Conservation (phyloP, 2,888 invertebrate species). For the Chirona hameri region DNA sequence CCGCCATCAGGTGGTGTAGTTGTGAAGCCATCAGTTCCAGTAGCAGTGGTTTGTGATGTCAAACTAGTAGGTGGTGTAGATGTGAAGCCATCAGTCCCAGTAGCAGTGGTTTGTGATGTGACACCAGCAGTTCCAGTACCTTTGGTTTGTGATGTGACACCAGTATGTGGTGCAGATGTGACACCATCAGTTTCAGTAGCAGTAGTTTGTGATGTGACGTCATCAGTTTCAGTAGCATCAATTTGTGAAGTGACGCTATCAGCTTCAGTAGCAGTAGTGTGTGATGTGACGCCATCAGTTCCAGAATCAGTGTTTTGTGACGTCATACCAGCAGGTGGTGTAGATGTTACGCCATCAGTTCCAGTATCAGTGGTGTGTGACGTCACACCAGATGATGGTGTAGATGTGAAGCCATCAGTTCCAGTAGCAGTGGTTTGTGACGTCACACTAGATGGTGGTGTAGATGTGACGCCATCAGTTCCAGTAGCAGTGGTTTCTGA, state of each 20-base stretch:
- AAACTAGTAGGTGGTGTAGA: no score
- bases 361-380: background rate
- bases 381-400: background rate
- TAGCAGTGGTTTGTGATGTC: background rate
- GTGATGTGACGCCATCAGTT: background rate
- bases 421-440: background rate
- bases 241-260: background rate
- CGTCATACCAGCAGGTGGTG: background rate
- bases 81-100: background rate
- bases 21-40: background rate
- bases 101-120: background rate
- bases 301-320: background rate
- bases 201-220: background rate
- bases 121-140: background rate
- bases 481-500: no score
- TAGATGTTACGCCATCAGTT: background rate
- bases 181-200: background rate
- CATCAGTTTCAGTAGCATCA: background rate
- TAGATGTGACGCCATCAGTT: background rate
- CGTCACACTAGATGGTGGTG: background rate
- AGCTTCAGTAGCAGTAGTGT: background rate
- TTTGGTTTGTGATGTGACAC: background rate
- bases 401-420: background rate
- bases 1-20: background rate
- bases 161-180: no score